A percentile compares a stretch with the other conserved stretches of the same genome.
phyloP scores from a whole-genome alignment of 2,888 invertebrate genomes.

The Lysandra coridon region DNA sequence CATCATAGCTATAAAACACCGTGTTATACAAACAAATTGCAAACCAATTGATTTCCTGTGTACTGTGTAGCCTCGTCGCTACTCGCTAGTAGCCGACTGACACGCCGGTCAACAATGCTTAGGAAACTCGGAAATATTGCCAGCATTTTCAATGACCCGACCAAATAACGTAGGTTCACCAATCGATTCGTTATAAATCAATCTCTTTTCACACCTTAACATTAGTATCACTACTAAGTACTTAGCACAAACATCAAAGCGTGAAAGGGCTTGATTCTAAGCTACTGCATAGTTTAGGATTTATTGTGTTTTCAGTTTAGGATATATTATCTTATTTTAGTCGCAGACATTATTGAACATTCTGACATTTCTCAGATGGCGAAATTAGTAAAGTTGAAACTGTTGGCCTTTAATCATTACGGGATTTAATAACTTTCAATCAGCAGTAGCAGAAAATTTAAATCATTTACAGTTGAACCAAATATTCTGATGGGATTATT shows the following conservation, averaged over 20 bases:
- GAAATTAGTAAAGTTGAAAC: slow-evolving; percentile 20
- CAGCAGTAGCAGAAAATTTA: slow-evolving; percentile 14
- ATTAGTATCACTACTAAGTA: no score
- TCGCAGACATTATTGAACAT: not conserved
- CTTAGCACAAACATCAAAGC: no score
- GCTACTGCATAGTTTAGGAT: no score
- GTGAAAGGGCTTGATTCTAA: no score
- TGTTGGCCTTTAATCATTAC: not conserved
- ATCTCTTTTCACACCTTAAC: no score
- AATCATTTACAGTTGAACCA: slow-evolving; percentile 6
- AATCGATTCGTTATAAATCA: no score
- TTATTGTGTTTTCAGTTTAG: not conserved
- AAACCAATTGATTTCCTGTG: not conserved
- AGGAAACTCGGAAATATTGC: not conserved
- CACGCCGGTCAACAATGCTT: not conserved
- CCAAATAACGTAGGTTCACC: no score
- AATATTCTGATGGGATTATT: slow-evolving; percentile 14
- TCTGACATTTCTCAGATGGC: not conserved
- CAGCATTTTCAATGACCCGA: no score
- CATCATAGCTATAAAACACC: not conserved
- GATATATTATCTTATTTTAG: not conserved
- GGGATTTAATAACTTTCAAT: not conserved
- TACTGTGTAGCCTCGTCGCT: not conserved
- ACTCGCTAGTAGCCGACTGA: no score
- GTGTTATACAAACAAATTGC: not conserved